These are phyloP conservation scores for Campylorhamphus procurvoides DNA, from an alignment of 2,113 vertebrate species.

Conservation along the genomic window DNA sequence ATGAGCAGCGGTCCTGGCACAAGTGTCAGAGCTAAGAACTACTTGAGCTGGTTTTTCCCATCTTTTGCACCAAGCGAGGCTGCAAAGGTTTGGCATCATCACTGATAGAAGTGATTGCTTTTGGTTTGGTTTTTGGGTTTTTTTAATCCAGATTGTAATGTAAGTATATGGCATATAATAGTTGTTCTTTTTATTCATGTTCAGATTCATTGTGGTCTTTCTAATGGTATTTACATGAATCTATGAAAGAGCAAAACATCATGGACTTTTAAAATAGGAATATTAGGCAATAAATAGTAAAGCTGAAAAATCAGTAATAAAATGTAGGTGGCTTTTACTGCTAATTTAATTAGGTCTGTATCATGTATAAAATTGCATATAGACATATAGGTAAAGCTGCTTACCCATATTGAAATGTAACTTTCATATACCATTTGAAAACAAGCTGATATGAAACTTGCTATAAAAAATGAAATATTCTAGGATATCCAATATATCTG, in stretches of 20 bases:
- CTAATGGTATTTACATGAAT: not conserved
- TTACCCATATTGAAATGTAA: slow-evolving; percentile 44
- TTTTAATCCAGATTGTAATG: not conserved
- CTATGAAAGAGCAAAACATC: slow-evolving; percentile 10
- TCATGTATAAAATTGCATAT: slow-evolving; percentile 35
- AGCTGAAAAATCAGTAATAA: slow-evolving; percentile 68
- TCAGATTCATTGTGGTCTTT: not conserved
- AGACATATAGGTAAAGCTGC: slow-evolving; percentile 3
- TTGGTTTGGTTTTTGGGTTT: not conserved
- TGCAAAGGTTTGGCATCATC: not conserved
- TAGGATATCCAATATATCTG: slow-evolving; percentile 44
- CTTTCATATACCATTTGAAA: slow-evolving; percentile 47
- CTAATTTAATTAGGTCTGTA: slow-evolving; percentile 68
- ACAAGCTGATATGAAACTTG: slow-evolving; percentile 48
- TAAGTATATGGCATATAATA: not conserved
- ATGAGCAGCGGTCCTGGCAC: not conserved
- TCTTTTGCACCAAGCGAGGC: not conserved
- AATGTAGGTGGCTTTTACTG: slow-evolving; percentile 52
- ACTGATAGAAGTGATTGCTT: not conserved
- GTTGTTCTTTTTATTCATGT: not conserved
- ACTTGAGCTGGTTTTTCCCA: not conserved
- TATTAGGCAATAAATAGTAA: slow-evolving; percentile 61
- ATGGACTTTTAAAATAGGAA: slow-evolving; percentile 56
- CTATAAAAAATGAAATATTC: slow-evolving; percentile 70
- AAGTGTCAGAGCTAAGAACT: not conserved